phyloP scores from a whole-genome alignment of 2,888 invertebrate species.

The Aphidoletes aphidimyza region DNA sequence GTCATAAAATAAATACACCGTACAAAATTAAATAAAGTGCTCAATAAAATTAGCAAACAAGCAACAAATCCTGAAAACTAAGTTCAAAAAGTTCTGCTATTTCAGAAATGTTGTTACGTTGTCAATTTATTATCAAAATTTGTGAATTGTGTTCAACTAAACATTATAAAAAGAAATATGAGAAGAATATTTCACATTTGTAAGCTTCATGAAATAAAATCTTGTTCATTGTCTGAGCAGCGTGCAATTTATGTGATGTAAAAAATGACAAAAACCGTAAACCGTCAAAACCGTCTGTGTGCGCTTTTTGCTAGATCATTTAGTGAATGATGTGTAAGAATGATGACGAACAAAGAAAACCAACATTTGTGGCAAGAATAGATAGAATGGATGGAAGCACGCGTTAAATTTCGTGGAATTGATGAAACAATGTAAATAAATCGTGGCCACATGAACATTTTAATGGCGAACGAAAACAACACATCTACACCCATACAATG shows the following conservation, averaged over 20 bases:
- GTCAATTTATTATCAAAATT: neutral
- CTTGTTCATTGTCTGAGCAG: too few species aligned
- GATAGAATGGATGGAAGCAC: neutral
- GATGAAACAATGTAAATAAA: constrained; percentile 28
- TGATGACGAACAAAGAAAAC: constrained; percentile 15
- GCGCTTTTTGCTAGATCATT: neutral
- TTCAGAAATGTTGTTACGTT: neutral
- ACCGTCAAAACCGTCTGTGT: neutral
- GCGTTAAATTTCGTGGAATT: neutral
- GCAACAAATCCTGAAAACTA: too few species aligned
- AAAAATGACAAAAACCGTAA: constrained; percentile 8
- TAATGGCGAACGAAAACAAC: neutral
- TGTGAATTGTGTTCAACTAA: neutral
- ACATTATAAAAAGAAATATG: neutral
- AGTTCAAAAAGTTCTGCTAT: neutral
- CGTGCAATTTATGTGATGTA: neutral
- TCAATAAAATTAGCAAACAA: neutral
- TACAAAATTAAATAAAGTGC: constrained; percentile 10
- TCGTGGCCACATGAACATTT: neutral
- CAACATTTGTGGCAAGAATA: constrained; percentile 24
- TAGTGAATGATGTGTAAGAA: neutral
- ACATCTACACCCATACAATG: neutral
- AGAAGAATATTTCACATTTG: neutral
- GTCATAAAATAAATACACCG: neutral
- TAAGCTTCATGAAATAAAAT: too few species aligned